Evolutionary conservation across 2,113 vertebrate genomes (phyloP).

Genomic region (Microcebus murinus): DNA sequence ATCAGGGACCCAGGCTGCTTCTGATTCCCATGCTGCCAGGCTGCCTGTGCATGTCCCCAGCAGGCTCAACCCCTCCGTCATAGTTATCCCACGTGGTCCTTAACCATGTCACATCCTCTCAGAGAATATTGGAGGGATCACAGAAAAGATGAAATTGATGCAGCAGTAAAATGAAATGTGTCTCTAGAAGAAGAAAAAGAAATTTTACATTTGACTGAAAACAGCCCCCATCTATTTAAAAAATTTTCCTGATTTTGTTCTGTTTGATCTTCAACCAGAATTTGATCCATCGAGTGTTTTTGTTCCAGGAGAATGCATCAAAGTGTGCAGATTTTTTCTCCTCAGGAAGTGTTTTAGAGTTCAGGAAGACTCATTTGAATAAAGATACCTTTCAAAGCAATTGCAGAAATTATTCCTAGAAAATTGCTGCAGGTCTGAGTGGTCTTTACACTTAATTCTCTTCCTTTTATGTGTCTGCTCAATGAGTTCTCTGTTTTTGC

Average conservation of each 20-base stretch:
- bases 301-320: not conserved
- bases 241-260: not conserved
- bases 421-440: not conserved
- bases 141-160: constrained; percentile 48
- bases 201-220: constrained; percentile 49
- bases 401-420: constrained; percentile 45
- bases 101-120: constrained; percentile 1
- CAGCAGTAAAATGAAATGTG: not conserved
- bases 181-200: constrained; percentile 39
- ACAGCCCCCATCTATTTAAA: not conserved
- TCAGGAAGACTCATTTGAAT: constrained; percentile 29
- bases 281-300: not conserved
- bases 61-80: not conserved
- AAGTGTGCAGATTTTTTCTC: not conserved
- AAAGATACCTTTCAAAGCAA: constrained; percentile 39
- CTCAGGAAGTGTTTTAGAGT: constrained; percentile 17
- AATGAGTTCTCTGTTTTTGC: not conserved
- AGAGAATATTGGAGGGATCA: not conserved
- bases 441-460: not conserved
- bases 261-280: constrained; percentile 48
- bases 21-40: not conserved
- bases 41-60: not conserved
- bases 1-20: not conserved
- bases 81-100: not conserved
- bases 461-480: not conserved